Conservation (phyloP, 2,888 invertebrate genomes). For the Melikaiella ostensackeni region DNA sequence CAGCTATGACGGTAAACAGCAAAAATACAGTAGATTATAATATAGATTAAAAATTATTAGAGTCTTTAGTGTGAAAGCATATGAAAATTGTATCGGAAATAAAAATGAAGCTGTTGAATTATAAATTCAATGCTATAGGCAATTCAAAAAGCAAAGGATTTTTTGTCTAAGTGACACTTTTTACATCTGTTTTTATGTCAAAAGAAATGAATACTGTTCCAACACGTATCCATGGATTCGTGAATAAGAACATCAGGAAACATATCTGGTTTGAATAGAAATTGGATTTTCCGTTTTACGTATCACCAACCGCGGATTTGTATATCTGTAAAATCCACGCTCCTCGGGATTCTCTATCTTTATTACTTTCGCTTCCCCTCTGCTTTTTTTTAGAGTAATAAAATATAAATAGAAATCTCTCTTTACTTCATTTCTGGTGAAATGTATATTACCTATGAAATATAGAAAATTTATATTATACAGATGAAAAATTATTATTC, state of each 20-base stretch:
- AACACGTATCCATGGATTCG: background rate
- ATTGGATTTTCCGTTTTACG: constrained; percentile 5
- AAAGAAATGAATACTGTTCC: background rate
- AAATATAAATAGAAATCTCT: background rate
- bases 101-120: too few species aligned
- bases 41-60: too few species aligned
- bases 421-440: background rate
- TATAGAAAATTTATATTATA: too few species aligned
- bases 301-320: background rate
- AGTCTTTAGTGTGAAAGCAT: too few species aligned
- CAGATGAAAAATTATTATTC: too few species aligned
- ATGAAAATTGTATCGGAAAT: too few species aligned
- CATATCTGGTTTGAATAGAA: background rate
- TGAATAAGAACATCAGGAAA: background rate
- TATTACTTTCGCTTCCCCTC: background rate
- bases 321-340: background rate
- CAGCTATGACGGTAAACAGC: too few species aligned
- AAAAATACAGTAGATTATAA: too few species aligned
- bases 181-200: background rate
- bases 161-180: background rate
- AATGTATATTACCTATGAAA: background rate
- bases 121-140: background rate
- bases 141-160: background rate
- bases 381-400: background rate
- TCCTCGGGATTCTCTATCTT: background rate